Conservation (phyloP, 1,140 invertebrate genomes). For the Drosophila funebris region DNA sequence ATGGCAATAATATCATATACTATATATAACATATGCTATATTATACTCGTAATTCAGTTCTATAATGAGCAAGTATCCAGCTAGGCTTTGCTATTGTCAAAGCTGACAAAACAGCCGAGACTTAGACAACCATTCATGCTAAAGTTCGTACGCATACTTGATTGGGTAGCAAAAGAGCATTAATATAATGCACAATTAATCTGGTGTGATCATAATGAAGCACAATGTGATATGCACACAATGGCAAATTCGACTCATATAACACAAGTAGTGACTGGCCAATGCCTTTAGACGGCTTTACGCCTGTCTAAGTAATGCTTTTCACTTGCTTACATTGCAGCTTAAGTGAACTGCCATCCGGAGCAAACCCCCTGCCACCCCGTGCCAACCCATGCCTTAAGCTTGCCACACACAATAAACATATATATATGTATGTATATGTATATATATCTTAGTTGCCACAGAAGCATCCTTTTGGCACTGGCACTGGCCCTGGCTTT, state of each 20-base stretch:
- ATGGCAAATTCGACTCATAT: constrained; percentile 23
- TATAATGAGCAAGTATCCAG: neutral
- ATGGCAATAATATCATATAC: neutral
- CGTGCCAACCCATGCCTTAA: neutral
- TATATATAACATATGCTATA: neutral
- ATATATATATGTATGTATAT: constrained; percentile 12
- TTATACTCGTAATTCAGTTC: neutral
- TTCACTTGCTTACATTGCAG: constrained; percentile 71
- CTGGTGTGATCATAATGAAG: constrained; percentile 42
- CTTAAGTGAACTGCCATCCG: constrained; percentile 54
- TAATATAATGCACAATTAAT: constrained; percentile 45
- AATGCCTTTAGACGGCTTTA: constrained; percentile 50
- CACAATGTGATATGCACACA: constrained; percentile 40
- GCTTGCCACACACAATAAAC: no score
- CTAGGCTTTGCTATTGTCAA: neutral
- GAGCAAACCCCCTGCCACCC: no score
- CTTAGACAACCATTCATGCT: constrained; percentile 8
- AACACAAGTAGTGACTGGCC: neutral
- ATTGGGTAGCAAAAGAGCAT: constrained; percentile 35
- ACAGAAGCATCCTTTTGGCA: neutral
- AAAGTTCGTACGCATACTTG: constrained; percentile 1
- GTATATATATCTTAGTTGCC: neutral
- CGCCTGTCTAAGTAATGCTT: constrained; percentile 66
- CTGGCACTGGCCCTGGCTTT: constrained; percentile 41
- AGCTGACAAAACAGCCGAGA: neutral